phyloP scores from a whole-genome alignment of 2,113 vertebrate genomes.

The Pogonocichla stellata region DNA sequence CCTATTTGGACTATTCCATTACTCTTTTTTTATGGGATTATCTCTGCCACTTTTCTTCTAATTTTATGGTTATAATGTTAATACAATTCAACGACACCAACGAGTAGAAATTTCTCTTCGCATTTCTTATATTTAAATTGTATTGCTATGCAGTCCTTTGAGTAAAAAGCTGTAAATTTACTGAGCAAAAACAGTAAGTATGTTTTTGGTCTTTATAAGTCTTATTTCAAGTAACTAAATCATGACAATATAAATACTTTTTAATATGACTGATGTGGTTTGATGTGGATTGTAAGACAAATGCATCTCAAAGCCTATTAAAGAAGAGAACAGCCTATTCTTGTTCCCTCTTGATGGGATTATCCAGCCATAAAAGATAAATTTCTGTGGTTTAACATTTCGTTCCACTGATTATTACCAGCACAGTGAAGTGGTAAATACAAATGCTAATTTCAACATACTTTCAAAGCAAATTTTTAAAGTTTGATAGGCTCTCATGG shows the following conservation, averaged over 20 bases:
- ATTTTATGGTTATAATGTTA: neutral
- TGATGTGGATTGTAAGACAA: constrained; percentile 54
- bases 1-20: neutral
- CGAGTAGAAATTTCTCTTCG: neutral
- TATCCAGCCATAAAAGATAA: constrained; percentile 69
- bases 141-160: neutral
- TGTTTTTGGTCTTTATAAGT: constrained; percentile 14
- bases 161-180: neutral
- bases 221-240: constrained; percentile 52
- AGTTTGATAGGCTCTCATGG: constrained; percentile 22
- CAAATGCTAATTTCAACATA: constrained; percentile 69
- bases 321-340: constrained; percentile 15
- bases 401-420: constrained; percentile 63
- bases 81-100: neutral
- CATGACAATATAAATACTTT: constrained; percentile 43
- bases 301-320: constrained; percentile 57
- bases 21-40: neutral
- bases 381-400: constrained; percentile 65
- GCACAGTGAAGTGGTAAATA: constrained; percentile 69
- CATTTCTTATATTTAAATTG: neutral
- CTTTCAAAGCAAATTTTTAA: constrained; percentile 55
- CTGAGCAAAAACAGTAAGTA: constrained; percentile 25
- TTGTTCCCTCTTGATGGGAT: constrained; percentile 63
- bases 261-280: constrained; percentile 39
- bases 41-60: neutral